These are phyloP conservation scores for Tenthredo livida DNA, from an alignment of 2,888 invertebrate genomes.

Conservation along the genomic window DNA sequence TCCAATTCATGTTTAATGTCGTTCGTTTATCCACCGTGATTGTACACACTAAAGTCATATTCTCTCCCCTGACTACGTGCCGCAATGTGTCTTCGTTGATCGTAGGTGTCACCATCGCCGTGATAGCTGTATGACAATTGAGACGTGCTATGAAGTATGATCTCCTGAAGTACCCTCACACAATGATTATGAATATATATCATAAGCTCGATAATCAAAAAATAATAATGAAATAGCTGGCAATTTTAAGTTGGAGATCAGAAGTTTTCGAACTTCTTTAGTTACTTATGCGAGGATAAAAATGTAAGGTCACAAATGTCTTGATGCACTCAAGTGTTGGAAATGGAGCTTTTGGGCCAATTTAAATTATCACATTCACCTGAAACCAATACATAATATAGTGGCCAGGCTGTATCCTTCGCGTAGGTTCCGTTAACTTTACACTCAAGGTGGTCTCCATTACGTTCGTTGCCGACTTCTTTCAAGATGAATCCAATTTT, in stretches of 20 bases:
- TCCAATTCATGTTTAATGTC: constrained; percentile 66
- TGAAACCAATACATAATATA: background rate
- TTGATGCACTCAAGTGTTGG: background rate
- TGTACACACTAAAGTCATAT: constrained; percentile 68
- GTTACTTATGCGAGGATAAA: background rate
- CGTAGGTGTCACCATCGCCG: background rate
- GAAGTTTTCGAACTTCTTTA: background rate
- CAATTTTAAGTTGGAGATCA: too few relatives aligned
- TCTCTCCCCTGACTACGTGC: constrained; percentile 69
- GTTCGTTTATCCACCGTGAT: constrained; percentile 55
- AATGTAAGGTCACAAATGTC: background rate
- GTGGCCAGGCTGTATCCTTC: background rate
- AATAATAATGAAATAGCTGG: too few relatives aligned
- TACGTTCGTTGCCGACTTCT: constrained; percentile 70
- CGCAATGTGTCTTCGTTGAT: constrained; percentile 61
- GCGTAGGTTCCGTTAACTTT: constrained; percentile 57
- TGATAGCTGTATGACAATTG: background rate
- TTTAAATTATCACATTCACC: background rate
- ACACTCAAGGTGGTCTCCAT: constrained; percentile 55
- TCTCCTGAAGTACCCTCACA: background rate
- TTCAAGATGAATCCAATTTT: constrained; percentile 78
- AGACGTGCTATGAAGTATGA: background rate
- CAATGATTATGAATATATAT: background rate
- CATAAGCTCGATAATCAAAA: too few relatives aligned
- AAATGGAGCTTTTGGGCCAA: background rate